Base-by-base conservation (phyloP, 2,113 vertebrate genomes). In the Archocentrus centrarchus region DNA sequence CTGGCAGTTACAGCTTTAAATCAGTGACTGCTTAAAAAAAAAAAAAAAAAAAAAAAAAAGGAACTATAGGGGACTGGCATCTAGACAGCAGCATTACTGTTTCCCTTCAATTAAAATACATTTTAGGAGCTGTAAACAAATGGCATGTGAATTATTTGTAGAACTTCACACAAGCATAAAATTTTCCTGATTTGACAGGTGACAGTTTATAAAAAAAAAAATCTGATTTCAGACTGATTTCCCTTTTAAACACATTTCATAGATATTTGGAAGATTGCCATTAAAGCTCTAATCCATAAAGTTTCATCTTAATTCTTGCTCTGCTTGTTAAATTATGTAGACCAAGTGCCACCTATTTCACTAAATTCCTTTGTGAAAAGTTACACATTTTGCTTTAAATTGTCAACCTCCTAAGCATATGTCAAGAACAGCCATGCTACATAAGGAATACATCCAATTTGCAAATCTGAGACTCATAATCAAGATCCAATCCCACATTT, bases 1-100 rank as follows among this genome's bases (percentile, higher is more conserved):
- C n/a, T 4, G 78, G 80, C 87, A 86, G 82, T 55, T 32, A 39
- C 24, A 87, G 82, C 68, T 77, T 70, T 73, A 66, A 66, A 79
- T 81, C 15, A 61, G 2, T n/a, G 22, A 75, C 27, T 11, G 14
- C 11, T 39, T 4, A 79, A 78, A 61, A 75, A 14, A 13, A 9
- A 30, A 39, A 66, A 47, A 13, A 1, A 27, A 3, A 2, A 27
- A 27, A 9, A 30, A 39, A 66, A 47, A 10, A 1, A 27, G 27
- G 27, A 27, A 27, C 27, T 27, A 27, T 27, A 27, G 27, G 30
- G 22, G 61, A 20, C 22, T 73, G 66, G 66, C 44, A 73, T 53
- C 44, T 13, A 53, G 20, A 73, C 44, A 32, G 44, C 66, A 73
- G 44, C 24, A 32, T 53, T 53, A 53, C 17, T 0, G 24, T 73